phyloP scores from a whole-genome alignment of 2,797 vertebrate genomes.

The Aotus griseimembra region DNA sequence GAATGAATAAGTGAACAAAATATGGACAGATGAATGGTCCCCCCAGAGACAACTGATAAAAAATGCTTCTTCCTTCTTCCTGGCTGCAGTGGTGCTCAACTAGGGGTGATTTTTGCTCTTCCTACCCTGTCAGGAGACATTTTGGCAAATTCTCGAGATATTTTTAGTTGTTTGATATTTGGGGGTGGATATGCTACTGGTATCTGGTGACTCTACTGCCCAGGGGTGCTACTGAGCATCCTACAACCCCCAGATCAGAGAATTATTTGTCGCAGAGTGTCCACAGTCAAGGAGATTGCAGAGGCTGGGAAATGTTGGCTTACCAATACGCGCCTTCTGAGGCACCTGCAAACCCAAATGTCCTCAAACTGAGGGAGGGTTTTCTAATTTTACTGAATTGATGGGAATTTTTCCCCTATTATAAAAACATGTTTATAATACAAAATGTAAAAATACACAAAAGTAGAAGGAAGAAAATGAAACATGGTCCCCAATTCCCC shows the following conservation, averaged over 20 bases:
- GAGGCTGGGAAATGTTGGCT: background rate
- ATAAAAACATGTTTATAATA: background rate
- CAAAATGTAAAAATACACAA: background rate
- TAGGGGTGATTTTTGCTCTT: background rate
- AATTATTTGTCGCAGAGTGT: fast-evolving
- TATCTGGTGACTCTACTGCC: background rate
- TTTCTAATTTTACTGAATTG: background rate
- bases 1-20: background rate
- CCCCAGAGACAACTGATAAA: background rate
- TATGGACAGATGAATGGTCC: fast-evolving
- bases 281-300: fast-evolving
- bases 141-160: background rate
- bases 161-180: background rate
- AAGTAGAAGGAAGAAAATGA: background rate
- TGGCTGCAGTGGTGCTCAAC: background rate
- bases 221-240: fast-evolving
- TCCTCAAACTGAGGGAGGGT: background rate
- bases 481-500: background rate
- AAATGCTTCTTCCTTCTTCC: background rate
- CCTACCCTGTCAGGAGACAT: background rate
- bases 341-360: background rate
- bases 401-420: background rate
- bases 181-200: background rate
- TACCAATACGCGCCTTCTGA: background rate
- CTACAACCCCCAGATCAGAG: fast-evolving